Conservation (phyloP, 1,140 invertebrate species). For the Brachionus asplanchnoidis region DNA sequence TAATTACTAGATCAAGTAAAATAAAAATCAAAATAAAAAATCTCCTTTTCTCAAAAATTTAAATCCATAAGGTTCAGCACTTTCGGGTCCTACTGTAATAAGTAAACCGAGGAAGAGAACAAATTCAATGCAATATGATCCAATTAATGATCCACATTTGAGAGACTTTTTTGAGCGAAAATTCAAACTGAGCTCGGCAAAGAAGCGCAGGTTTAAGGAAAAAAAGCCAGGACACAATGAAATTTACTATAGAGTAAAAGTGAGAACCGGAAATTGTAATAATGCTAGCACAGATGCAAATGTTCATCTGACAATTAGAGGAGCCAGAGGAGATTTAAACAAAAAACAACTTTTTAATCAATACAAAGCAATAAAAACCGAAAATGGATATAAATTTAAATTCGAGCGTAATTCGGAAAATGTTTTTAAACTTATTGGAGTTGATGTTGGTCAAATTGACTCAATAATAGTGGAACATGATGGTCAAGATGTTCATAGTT, state of each 20-base stretch:
- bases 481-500: constrained; percentile 51
- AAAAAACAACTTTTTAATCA: constrained; percentile 24
- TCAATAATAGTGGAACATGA: constrained; percentile 46
- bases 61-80: not conserved
- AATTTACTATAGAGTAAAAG: constrained; percentile 32
- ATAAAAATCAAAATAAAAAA: not conserved
- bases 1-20: constrained; percentile 11
- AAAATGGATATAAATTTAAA: constrained; percentile 27
- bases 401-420: constrained; percentile 33
- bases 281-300: constrained; percentile 42
- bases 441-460: constrained; percentile 34
- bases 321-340: not conserved
- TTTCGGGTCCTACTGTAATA: not conserved
- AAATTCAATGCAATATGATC: constrained; percentile 46
- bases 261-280: not conserved
- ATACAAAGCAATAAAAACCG: constrained; percentile 20
- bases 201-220: constrained; percentile 10
- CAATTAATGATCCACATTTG: constrained; percentile 54
- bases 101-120: not conserved
- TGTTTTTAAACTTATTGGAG: constrained; percentile 23
- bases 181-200: constrained; percentile 45
- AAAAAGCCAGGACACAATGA: constrained; percentile 2
- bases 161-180: constrained; percentile 53
- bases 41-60: not conserved
- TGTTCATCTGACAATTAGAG: constrained; percentile 37